A percentile compares a stretch with the other conserved stretches of the same genome.
These are phyloP conservation scores for Orthosia gracilis DNA, from an alignment of 2,888 invertebrate species.

Conservation along the genomic window DNA sequence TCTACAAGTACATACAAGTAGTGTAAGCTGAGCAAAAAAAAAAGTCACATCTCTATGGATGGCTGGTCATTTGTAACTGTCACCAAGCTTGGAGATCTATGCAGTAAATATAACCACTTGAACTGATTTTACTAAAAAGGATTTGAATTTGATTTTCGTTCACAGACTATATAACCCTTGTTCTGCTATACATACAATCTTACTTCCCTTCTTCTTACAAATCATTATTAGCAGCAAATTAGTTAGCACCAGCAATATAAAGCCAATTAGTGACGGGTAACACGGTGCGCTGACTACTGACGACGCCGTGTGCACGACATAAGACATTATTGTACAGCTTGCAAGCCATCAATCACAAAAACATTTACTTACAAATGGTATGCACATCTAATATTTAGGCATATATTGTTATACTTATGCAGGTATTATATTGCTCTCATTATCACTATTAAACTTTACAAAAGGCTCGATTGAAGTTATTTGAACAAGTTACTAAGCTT, in stretches of 20 bases:
- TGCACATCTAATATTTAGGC: conserved; percentile 16
- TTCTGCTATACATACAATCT: conserved; percentile 46
- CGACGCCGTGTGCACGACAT: conserved; percentile 9
- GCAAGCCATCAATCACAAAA: conserved; percentile 37
- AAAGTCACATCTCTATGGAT: conserved; percentile 37
- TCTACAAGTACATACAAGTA: conserved; percentile 23
- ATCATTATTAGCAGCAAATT: conserved; percentile 67
- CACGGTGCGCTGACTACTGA: conserved; percentile 25
- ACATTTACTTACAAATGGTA: conserved; percentile 39
- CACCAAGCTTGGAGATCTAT: conserved; percentile 22
- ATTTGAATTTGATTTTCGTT: conserved; percentile 26
- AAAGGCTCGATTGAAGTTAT: conserved; percentile 29
- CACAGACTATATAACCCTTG: conserved; percentile 3
- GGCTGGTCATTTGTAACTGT: conserved; percentile 30
- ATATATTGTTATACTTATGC: conserved; percentile 9
- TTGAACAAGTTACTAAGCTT: conserved; percentile 5
- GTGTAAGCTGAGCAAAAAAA: conserved; percentile 60
- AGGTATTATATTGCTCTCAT: conserved; percentile 46
- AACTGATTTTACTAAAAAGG: conserved; percentile 2
- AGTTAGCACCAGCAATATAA: conserved; percentile 72
- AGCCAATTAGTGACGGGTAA: conserved; percentile 57
- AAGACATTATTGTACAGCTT: conserved; percentile 28
- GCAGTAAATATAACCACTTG: not conserved
- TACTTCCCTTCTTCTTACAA: conserved; percentile 51
- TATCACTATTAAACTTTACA: conserved; percentile 40